Evolutionary conservation across 1,140 invertebrate species (phyloP), one percentile per base, ranked within the genome.

Genomic region (Acromyrmex echinatior): DNA sequence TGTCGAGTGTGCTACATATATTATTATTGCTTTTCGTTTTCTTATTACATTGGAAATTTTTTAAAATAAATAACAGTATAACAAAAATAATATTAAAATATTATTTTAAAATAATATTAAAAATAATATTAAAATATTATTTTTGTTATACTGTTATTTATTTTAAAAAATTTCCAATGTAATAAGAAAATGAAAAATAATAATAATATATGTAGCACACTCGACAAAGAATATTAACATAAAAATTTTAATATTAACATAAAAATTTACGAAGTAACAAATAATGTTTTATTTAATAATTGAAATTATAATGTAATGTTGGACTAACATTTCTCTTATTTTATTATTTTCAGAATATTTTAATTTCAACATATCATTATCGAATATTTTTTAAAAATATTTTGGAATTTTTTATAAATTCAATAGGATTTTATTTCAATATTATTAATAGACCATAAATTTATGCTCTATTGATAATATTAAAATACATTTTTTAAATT

Each of bases 371-470:
- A 39, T 4, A 31, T 77, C 7, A 12, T 18, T 25, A 5, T 0
- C 16, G 2, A 78, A n/a, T 21, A 51, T 79, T 79, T 31, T 31
- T 79, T n/a, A 0, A 9, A 70, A 70, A 70, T 70, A 21, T 70
- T 68, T 45, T 31, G 9, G 0, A 28, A 65, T 49, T 51, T 9
- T 0, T 51, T 79, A 2, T 18, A 12, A 66, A 49, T 31, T 35
- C n/a, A 0, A 10, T 31, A 65, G 1, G 12, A 49, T 60, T 58
- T 25, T 63, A 58, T 39, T 65, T 18, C 18, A 39, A 68, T 39
- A 80, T 45, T 56, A 78, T 78, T 18, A 45, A 28, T 16, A 25
- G 9, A 45, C 0, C 12, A 63, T 78, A 25, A 70, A 25, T 5
- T 68, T 25, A 77, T 62, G 25, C 9, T 39, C 3, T 21, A 16